phyloP scores from a whole-genome alignment of 2,113 vertebrate species.

The Cathartes aura region DNA sequence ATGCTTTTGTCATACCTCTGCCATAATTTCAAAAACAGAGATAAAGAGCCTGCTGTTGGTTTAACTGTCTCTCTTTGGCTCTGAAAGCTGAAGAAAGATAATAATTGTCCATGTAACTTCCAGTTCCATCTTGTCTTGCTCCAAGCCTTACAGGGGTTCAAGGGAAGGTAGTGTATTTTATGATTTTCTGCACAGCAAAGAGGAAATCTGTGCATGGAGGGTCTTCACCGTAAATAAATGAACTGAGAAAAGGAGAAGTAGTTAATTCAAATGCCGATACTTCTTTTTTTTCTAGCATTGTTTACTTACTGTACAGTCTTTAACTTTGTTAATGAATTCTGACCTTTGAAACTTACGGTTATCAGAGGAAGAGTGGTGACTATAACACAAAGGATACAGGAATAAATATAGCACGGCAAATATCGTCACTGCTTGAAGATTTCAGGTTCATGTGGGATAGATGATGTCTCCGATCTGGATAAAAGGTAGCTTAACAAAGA shows the following conservation, averaged over 20 bases:
- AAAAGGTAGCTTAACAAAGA: neutral
- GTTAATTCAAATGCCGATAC: neutral
- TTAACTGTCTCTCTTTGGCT: neutral
- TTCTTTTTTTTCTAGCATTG: neutral
- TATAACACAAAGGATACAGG: neutral
- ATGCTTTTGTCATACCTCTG: neutral
- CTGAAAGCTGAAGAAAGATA: neutral
- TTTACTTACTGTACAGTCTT: neutral
- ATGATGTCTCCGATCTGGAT: neutral
- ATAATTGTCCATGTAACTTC: neutral
- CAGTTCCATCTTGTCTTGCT: neutral
- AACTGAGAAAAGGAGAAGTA: neutral
- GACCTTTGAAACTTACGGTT: neutral
- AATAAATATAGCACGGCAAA: neutral
- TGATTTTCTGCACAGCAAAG: neutral
- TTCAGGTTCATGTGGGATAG: neutral
- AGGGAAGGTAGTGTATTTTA: neutral
- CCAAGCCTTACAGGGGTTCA: neutral
- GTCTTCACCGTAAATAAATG: neutral
- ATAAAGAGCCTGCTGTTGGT: neutral
- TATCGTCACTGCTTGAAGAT: neutral
- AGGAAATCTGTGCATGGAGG: neutral
- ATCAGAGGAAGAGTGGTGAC: neutral
- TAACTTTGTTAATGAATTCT: neutral
- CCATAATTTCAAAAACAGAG: neutral